Percentiles rank a stretch among this genome's conserved stretches.
These are phyloP conservation scores for Ptilorrhoa leucosticta DNA, from an alignment of 2,113 vertebrate species.

Conservation along the genomic window DNA sequence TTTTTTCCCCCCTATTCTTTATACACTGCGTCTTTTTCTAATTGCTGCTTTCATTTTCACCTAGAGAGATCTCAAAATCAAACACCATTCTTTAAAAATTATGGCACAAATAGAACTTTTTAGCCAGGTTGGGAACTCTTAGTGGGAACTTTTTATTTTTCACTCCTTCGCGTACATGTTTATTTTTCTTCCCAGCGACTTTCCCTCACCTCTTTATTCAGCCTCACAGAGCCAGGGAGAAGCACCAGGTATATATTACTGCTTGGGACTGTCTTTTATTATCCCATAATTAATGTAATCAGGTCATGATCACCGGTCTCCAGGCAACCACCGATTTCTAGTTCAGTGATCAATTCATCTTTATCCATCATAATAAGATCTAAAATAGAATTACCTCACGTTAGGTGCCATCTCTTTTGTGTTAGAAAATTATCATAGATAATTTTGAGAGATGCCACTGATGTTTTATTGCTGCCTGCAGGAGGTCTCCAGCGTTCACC, in stretches of 20 bases:
- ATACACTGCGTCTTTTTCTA: background rate
- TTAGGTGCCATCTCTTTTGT: conserved; percentile 34
- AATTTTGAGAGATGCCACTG: conserved; percentile 27
- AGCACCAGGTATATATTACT: conserved; percentile 44
- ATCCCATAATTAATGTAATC: conserved; percentile 67
- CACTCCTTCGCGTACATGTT: background rate
- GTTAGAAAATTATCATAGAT: conserved; percentile 21
- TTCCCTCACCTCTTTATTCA: background rate
- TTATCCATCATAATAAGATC: conserved; percentile 63
- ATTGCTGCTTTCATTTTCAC: conserved; percentile 17
- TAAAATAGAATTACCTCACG: conserved; percentile 44
- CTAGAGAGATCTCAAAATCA: conserved; percentile 6
- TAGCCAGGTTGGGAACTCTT: background rate
- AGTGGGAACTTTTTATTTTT: background rate
- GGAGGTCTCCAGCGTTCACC: background rate
- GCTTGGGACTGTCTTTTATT: conserved; percentile 57
- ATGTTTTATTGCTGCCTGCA: conserved; percentile 39
- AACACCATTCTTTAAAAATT: background rate
- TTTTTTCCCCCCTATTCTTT: background rate
- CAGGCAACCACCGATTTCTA: conserved; percentile 64
- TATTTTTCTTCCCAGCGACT: background rate
- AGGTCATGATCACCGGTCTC: conserved; percentile 63
- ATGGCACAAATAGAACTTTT: background rate
- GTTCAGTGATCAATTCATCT: conserved; percentile 69
- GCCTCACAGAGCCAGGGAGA: background rate